These are phyloP conservation scores for Teleogryllus occipitalis DNA, from an alignment of 1,140 invertebrate genomes.

Conservation along the genomic window DNA sequence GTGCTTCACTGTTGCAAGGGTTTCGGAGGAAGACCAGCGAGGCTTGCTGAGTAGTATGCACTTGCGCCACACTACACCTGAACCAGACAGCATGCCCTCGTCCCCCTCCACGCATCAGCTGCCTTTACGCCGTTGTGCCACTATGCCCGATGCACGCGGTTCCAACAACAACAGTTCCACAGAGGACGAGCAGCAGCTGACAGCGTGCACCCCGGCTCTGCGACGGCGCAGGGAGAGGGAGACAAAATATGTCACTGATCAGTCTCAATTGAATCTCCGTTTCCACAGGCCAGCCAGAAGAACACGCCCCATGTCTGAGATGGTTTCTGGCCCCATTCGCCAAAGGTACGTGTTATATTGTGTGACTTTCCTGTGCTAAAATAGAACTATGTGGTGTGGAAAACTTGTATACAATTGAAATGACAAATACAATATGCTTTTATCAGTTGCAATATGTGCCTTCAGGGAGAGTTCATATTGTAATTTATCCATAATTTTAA, in stretches of 20 bases:
- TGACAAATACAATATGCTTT: neutral
- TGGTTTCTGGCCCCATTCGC: neutral
- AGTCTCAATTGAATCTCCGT: slow-evolving; percentile 59
- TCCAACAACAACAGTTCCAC: slow-evolving; percentile 35
- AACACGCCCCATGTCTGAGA: slow-evolving; percentile 25
- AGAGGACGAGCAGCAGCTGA: slow-evolving; percentile 37
- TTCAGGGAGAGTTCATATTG: too few relatives aligned
- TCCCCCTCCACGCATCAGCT: neutral
- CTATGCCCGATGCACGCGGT: slow-evolving; percentile 36
- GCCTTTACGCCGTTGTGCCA: slow-evolving; percentile 35
- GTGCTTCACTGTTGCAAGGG: neutral
- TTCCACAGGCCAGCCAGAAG: slow-evolving; percentile 55
- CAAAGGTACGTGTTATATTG: neutral
- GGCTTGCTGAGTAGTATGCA: neutral
- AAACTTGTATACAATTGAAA: neutral
- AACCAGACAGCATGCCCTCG: neutral
- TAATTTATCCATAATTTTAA: too few relatives aligned
- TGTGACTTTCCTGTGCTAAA: neutral
- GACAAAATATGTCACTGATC: slow-evolving; percentile 64
- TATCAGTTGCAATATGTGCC: neutral
- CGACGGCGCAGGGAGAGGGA: slow-evolving; percentile 44
- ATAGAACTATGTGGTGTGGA: neutral
- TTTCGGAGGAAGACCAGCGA: neutral
- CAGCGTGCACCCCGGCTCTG: slow-evolving; percentile 52
- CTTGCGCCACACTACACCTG: neutral